Percentiles rank a stretch among this genome's conserved stretches.
phyloP scores from a whole-genome alignment of 1,140 invertebrate genomes.

The Macrobrachium nipponense region DNA sequence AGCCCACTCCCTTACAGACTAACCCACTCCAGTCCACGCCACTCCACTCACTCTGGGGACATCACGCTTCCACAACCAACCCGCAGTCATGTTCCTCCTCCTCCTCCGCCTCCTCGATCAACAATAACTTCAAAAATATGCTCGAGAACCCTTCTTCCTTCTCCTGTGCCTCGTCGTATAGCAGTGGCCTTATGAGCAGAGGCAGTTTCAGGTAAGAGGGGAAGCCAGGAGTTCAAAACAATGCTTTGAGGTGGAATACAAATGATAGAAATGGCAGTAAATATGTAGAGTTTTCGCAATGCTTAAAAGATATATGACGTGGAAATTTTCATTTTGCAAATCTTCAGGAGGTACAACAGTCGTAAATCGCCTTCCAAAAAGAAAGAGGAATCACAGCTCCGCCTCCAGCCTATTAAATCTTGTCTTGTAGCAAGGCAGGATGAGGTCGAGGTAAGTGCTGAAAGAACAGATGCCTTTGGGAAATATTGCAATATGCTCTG shows the following conservation, averaged over 20 bases:
- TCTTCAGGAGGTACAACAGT: constrained; percentile 11
- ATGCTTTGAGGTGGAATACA: no score
- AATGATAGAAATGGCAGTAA: no score
- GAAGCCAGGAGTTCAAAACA: no score
- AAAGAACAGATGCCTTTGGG: background rate
- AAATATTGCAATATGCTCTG: background rate
- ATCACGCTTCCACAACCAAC: background rate
- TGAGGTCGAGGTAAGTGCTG: constrained; percentile 53
- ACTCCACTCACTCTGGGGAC: constrained; percentile 35
- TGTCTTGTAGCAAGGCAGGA: constrained; percentile 69
- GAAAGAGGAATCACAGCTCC: constrained; percentile 61
- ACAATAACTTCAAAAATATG: background rate
- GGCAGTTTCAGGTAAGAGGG: constrained; percentile 16
- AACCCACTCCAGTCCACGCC: constrained; percentile 26
- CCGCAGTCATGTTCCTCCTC: background rate
- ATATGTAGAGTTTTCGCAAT: no score
- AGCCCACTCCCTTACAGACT: no score
- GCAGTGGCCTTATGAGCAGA: background rate
- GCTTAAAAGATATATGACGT: no score
- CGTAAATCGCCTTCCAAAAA: constrained; percentile 39
- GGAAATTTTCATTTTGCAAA: no score
- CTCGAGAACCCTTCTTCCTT: background rate
- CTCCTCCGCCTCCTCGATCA: background rate
- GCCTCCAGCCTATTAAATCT: constrained; percentile 66
- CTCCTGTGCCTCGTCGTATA: background rate